phyloP scores from a whole-genome alignment of 2,113 vertebrate genomes.

The Phylloscopus whistleri region DNA sequence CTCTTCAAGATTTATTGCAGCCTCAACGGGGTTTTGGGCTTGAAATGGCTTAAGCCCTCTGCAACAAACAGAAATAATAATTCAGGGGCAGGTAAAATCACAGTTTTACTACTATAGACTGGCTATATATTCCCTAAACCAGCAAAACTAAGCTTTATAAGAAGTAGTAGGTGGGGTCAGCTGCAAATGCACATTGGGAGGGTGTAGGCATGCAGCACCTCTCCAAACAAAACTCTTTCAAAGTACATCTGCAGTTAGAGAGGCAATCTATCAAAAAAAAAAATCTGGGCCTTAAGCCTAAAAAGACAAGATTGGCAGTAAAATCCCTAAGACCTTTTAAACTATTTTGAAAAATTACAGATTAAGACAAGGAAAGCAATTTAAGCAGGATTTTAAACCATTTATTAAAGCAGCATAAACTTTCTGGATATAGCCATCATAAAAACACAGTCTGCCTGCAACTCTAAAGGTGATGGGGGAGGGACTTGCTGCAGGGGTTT shows the following conservation, averaged over 20 bases:
- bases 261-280: conserved; percentile 17
- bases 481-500: background rate
- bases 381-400: background rate
- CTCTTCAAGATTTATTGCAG: background rate
- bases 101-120: background rate
- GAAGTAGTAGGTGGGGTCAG: background rate
- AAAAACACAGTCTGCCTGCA: background rate
- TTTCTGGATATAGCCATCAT: background rate
- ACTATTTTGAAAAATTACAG: conserved; percentile 29
- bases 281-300: conserved; percentile 19
- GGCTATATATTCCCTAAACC: background rate
- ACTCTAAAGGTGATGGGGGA: background rate
- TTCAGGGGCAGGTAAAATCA: background rate
- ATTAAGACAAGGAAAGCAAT: background rate
- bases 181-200: background rate
- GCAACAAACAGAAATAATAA: background rate
- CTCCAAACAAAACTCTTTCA: conserved; percentile 38
- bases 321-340: background rate
- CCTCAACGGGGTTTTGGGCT: background rate
- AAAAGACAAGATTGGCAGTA: conserved; percentile 27
- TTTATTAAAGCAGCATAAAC: background rate
- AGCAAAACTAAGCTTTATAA: background rate
- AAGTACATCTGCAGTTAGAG: background rate
- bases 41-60: background rate
- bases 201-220: background rate